Base-by-base conservation (phyloP, 1,140 invertebrate genomes). In the Ptiloglossa arizonensis region DNA sequence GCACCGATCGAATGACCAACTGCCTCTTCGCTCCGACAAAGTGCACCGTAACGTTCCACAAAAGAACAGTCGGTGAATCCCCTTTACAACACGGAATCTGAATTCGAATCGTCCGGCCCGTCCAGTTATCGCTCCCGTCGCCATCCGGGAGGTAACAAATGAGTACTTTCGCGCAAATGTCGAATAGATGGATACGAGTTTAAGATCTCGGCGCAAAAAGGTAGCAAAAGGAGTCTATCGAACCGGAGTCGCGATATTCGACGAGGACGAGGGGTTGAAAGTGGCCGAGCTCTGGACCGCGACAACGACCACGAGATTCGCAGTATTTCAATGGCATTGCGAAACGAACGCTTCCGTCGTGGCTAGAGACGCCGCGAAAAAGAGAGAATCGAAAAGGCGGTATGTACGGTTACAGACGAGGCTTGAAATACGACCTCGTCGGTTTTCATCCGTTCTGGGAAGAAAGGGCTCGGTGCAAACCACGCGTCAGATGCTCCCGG, bases 351-450 rank as follows among this genome's bases (percentile, higher is more conserved):
- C 15, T 56, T 60, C 38, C 41, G 44, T 32, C 24, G 74, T 38
- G 54, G 54, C 62, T 77, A 71, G n/a, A 62, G 32, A 77, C 57
- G 38, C 32, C 6, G 48, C 19, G 35, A 24, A 27, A 62, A 52
- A 63, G 32, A 32, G 67, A n/a, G 67, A 19, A 22, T 38, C 46
- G 35, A 63, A 63, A 13, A 62, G 38, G 32, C 29, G 48, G 46
- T 63, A 32, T 29, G 73, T 77, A 70, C 56, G 57, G 44, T 71
- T 71, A 50, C n/a, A n/a, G n/a, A n/a, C 35, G 38, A 27, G 17
- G 9, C 35, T n/a, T 71, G 75, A 74, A 69, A 83, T 63, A 44
- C 48, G 48, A 35, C 73, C 67, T 79, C 62, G 46, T 72, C 69
- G 69, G 44, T 54, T 57, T 83, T 79, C 56, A 73, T 73, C 54